Conservation (phyloP, 2,888 invertebrate genomes). For the Catocala fraxini region DNA sequence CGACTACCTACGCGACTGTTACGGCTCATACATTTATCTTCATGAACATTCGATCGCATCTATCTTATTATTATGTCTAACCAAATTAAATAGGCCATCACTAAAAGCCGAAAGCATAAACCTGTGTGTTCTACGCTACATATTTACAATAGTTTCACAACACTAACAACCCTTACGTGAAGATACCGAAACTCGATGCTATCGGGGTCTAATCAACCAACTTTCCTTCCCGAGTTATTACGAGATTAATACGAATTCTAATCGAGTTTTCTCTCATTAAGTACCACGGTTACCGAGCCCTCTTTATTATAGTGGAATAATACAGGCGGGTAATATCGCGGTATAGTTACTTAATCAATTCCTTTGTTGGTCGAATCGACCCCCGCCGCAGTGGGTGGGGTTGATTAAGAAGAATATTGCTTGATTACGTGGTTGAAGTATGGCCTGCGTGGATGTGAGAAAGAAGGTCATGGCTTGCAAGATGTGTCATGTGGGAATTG, state of each 20-base stretch:
- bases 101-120: background rate
- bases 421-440: conserved; percentile 85
- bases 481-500: conserved; percentile 50
- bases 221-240: conserved; percentile 77
- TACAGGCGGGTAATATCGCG: conserved; percentile 83
- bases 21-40: conserved; percentile 41
- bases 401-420: conserved; percentile 88
- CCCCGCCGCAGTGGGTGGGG: conserved; percentile 82
- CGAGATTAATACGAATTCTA: conserved; percentile 86
- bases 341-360: conserved; percentile 88
- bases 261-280: conserved; percentile 87
- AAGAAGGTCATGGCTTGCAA: conserved; percentile 44
- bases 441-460: conserved; percentile 68
- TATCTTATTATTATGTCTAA: background rate
- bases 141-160: conserved; percentile 13
- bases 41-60: conserved; percentile 43
- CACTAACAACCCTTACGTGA: conserved; percentile 44
- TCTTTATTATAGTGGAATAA: conserved; percentile 86
- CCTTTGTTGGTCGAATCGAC: conserved; percentile 86
- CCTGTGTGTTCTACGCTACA: background rate
- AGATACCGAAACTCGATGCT: conserved; percentile 39
- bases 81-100: no score
- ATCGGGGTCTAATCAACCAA: conserved; percentile 71
- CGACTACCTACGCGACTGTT: conserved; percentile 22
- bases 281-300: conserved; percentile 85